These are phyloP conservation scores for Noctuana brunneofusca DNA, from an alignment of 2,888 invertebrate species.

Conservation along the genomic window DNA sequence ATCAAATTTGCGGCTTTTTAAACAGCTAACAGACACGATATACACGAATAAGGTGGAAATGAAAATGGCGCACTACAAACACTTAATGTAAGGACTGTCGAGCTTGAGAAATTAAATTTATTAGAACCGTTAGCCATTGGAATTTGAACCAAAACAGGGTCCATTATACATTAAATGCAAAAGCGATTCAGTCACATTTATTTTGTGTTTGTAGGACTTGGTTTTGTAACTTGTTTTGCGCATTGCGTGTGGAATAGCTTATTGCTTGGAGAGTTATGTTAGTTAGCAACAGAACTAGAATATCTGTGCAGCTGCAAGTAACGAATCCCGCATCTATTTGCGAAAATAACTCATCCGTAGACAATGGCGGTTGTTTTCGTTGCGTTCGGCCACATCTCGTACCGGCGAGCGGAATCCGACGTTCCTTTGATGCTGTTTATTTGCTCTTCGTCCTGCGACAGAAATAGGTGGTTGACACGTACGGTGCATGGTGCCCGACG, in stretches of 20 bases:
- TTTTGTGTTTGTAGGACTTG: conserved; percentile 25
- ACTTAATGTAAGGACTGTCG: conserved; percentile 23
- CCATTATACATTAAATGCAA: conserved; percentile 19
- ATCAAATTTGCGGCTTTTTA: conserved; percentile 27
- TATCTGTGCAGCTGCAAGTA: conserved; percentile 41
- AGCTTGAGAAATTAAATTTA: conserved; percentile 31
- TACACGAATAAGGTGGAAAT: conserved; percentile 25
- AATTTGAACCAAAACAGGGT: conserved; percentile 16
- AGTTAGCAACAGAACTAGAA: conserved; percentile 38
- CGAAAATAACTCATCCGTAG: conserved; percentile 78
- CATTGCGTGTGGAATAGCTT: conserved; percentile 13
- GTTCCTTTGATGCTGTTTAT: conserved; percentile 81
- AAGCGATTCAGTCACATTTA: conserved; percentile 31
- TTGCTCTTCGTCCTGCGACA: conserved; percentile 79
- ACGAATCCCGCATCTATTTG: conserved; percentile 62
- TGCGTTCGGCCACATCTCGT: conserved; percentile 57
- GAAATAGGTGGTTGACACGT: conserved; percentile 81
- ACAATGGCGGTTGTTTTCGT: conserved; percentile 78
- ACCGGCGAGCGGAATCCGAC: conserved; percentile 68
- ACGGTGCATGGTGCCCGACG: conserved; percentile 70
- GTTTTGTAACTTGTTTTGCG: conserved; percentile 23
- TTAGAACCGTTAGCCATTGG: conserved; percentile 27
- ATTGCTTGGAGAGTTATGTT: not conserved
- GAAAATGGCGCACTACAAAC: conserved; percentile 18
- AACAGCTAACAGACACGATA: conserved; percentile 9